phyloP scores from a whole-genome alignment of 2,888 invertebrate genomes.

The Hemithea aestivaria region DNA sequence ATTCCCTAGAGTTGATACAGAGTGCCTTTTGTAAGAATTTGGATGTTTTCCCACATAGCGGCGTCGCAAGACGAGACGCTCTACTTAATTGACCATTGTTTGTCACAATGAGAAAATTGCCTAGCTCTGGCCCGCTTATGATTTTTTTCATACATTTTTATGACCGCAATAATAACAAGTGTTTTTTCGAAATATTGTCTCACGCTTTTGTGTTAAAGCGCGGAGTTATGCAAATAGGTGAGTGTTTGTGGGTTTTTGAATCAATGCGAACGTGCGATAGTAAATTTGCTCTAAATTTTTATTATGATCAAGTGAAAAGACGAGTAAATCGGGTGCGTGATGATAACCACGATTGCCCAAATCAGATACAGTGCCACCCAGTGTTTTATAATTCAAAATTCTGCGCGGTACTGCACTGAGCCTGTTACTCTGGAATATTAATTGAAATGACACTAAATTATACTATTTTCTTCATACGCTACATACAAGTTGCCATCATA shows the following conservation, averaged over 20 bases:
- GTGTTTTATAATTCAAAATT: no score
- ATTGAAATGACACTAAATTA: no score
- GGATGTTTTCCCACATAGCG: conserved; percentile 50
- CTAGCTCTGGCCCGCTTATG: conserved; percentile 61
- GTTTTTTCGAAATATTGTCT: conserved; percentile 65
- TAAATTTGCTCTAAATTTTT: no score
- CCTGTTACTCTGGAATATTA: no score
- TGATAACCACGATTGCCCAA: no score
- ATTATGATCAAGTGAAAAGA: no score
- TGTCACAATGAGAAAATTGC: conserved; percentile 68
- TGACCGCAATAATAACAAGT: conserved; percentile 51
- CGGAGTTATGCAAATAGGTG: conserved; percentile 39
- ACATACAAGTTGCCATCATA: no score
- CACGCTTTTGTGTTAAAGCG: conserved; percentile 52
- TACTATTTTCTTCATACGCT: no score
- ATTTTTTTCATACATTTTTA: conserved; percentile 26
- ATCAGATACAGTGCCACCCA: no score
- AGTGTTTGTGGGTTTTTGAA: conserved; percentile 17
- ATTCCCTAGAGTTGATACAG: conserved; percentile 12
- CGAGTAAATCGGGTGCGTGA: no score
- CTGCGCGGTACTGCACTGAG: no score
- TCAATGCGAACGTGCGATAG: conserved; percentile 5
- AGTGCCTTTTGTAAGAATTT: conserved; percentile 33
- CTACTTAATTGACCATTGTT: conserved; percentile 74
- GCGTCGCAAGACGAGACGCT: conserved; percentile 46